These are phyloP conservation scores for Baryphthengus martii DNA, from an alignment of 2,113 vertebrate species.

Conservation along the genomic window DNA sequence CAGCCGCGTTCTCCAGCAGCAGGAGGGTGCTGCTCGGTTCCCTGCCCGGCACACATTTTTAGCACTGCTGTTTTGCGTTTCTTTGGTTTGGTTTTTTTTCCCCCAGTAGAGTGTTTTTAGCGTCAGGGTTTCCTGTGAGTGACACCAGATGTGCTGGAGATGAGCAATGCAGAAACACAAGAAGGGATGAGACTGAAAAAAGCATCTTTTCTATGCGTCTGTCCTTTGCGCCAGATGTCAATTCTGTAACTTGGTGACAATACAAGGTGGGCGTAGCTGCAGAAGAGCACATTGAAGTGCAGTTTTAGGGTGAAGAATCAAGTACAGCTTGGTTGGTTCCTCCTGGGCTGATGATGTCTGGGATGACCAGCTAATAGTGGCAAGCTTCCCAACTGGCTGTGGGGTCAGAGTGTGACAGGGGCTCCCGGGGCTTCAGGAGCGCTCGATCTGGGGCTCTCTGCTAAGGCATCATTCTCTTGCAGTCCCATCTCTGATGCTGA, in stretches of 20 bases:
- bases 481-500: fast-evolving
- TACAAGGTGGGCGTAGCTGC: neutral
- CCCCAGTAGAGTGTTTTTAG: neutral
- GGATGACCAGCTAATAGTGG: neutral
- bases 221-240: neutral
- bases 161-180: neutral
- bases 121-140: slow-evolving; percentile 2
- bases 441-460: fast-evolving
- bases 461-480: neutral
- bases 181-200: neutral
- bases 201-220: fast-evolving
- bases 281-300: neutral
- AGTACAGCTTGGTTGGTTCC: neutral
- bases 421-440: neutral
- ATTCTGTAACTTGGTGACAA: neutral
- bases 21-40: neutral
- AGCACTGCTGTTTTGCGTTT: neutral
- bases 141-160: neutral
- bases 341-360: neutral
- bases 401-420: neutral
- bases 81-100: neutral
- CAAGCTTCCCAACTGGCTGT: neutral
- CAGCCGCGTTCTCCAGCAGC: neutral
- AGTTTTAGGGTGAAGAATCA: neutral
- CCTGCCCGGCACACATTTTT: neutral